phyloP scores from a whole-genome alignment of 2,888 invertebrate genomes.

The Caenorhabditis zanzibari region DNA sequence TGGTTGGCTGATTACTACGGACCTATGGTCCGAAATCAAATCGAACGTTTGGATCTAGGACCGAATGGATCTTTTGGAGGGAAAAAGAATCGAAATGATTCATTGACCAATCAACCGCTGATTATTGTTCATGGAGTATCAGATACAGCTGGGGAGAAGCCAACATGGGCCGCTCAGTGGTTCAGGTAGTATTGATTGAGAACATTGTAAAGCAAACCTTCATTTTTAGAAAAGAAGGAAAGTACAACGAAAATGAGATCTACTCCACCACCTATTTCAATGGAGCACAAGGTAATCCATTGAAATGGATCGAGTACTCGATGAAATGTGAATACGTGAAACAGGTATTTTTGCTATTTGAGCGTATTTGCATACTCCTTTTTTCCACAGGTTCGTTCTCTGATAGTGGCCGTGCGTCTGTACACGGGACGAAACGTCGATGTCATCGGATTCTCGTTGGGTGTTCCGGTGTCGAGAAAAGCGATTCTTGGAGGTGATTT shows the following conservation, averaged over 20 bases:
- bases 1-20: conserved; percentile 75
- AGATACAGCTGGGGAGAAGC: conserved; percentile 81
- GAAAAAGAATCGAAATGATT: conserved; percentile 69
- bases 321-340: conserved; percentile 82
- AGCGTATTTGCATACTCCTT: conserved; percentile 2
- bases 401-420: conserved; percentile 82
- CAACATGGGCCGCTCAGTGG: conserved; percentile 75
- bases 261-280: conserved; percentile 83
- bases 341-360: conserved; percentile 57
- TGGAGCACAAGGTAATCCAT: conserved; percentile 82
- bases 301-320: conserved; percentile 82
- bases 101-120: conserved; percentile 78
- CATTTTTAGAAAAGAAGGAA: conserved; percentile 68
- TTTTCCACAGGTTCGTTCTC: conserved; percentile 78
- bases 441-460: conserved; percentile 82
- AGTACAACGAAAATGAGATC: conserved; percentile 78
- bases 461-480: conserved; percentile 82
- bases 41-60: conserved; percentile 78
- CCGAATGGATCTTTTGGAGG: conserved; percentile 81
- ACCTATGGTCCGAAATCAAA: conserved; percentile 69
- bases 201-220: background rate
- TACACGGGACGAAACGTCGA: conserved; percentile 82
- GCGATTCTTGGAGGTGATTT: conserved; percentile 81
- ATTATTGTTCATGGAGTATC: conserved; percentile 83
- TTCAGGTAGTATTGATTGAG: conserved; percentile 63